Conservation (phyloP, 2,113 vertebrate species). For the Hydrochoerus hydrochaeris region DNA sequence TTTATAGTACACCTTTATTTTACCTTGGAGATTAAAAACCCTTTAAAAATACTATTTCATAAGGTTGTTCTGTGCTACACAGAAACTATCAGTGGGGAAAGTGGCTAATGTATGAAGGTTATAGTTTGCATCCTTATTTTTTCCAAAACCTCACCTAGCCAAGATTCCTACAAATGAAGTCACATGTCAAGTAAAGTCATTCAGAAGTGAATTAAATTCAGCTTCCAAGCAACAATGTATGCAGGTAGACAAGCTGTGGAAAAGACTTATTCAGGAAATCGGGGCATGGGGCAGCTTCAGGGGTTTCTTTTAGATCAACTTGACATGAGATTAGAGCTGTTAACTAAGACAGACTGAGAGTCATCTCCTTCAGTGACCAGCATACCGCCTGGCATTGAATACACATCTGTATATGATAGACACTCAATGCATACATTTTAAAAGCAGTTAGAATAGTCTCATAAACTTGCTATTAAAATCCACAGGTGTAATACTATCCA, state of each 20-base stretch:
- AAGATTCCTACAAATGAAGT: slow-evolving; percentile 61
- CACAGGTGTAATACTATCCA: not conserved
- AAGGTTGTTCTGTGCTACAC: slow-evolving; percentile 56
- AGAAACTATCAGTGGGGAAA: slow-evolving; percentile 49
- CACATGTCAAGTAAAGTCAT: slow-evolving; percentile 50
- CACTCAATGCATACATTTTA: not conserved
- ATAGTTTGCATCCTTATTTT: slow-evolving; percentile 55
- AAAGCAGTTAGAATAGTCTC: not conserved
- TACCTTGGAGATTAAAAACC: slow-evolving; percentile 72
- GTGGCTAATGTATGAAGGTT: slow-evolving; percentile 32
- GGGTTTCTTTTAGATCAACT: not conserved
- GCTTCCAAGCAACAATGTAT: not conserved
- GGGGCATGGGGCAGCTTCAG: not conserved
- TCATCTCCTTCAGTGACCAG: not conserved
- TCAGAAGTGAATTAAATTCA: slow-evolving; percentile 63
- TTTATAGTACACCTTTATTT: slow-evolving; percentile 77
- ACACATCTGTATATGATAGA: not conserved
- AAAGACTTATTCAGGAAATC: not conserved
- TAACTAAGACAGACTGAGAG: not conserved
- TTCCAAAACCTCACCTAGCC: slow-evolving; percentile 25
- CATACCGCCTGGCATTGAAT: not conserved
- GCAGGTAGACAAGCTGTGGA: not conserved
- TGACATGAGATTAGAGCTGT: not conserved
- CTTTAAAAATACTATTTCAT: slow-evolving; percentile 73
- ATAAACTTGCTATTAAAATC: not conserved